Conservation (phyloP, 92 coral and sea anemone species). For the Actinernus sp. region DNA sequence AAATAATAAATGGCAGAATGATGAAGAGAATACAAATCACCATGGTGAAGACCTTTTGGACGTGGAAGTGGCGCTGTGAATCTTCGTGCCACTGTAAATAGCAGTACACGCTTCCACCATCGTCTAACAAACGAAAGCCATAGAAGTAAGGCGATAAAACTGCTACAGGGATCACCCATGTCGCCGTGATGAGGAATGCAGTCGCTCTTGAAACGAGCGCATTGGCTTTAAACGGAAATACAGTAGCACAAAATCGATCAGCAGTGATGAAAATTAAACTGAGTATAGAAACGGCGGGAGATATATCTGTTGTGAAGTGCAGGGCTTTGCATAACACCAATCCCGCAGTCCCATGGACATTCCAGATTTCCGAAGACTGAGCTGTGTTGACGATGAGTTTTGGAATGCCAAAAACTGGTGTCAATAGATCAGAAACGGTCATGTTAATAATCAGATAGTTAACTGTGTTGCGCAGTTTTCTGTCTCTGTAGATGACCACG, state of each 20-base stretch:
- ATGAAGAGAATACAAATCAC: constrained; percentile 12
- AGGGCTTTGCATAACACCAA: constrained; percentile 21
- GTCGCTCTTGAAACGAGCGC: constrained; percentile 1
- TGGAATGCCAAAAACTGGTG: constrained; percentile 1
- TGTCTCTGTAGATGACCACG: constrained; percentile 25
- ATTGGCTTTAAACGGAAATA: constrained; percentile 19
- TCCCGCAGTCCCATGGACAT: constrained; percentile 16
- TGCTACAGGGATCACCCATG: constrained; percentile 19
- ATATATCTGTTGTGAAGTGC: constrained; percentile 24
- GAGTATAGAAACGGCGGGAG: constrained; percentile 26
- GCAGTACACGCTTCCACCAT: constrained; percentile 4
- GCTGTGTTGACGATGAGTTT: constrained; percentile 7
- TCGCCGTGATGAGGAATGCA: constrained; percentile 1
- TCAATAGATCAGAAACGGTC: constrained; percentile 32
- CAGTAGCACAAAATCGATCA: constrained; percentile 33
- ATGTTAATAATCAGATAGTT: constrained; percentile 37
- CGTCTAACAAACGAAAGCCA: background rate
- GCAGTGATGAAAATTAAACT: constrained; percentile 28
- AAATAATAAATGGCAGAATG: constrained; percentile 17
- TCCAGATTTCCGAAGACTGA: constrained; percentile 3
- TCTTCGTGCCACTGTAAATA: background rate
- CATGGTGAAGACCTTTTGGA: constrained; percentile 1
- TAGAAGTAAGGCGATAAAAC: constrained; percentile 21
- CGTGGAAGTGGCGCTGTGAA: background rate
- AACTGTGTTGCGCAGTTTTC: constrained; percentile 30